These are phyloP conservation scores for Acropora tenuis DNA, from an alignment of 64 coral and sea anemone genomes.

Conservation along the genomic window DNA sequence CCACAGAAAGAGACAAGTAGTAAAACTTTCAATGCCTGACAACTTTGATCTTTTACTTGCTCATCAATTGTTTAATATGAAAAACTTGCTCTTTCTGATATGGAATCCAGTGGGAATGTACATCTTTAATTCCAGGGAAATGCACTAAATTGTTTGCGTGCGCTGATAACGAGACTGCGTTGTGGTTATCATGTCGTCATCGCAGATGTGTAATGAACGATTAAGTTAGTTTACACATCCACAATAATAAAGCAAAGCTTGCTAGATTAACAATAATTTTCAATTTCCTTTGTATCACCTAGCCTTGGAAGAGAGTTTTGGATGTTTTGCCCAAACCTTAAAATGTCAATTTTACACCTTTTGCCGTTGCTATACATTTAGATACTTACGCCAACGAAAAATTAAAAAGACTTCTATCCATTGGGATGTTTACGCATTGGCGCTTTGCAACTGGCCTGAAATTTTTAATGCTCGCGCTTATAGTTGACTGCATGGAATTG, in stretches of 20 bases:
- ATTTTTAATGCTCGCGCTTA: too few relatives aligned
- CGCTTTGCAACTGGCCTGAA: too few relatives aligned
- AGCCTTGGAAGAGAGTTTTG: neutral
- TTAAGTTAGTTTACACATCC: neutral
- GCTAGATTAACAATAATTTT: neutral
- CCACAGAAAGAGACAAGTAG: too few relatives aligned
- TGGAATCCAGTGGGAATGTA: neutral
- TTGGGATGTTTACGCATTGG: too few relatives aligned
- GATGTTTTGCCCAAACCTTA: neutral
- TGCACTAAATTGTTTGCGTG: neutral
- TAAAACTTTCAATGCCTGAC: too few relatives aligned
- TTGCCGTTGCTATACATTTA: too few relatives aligned
- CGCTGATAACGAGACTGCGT: neutral
- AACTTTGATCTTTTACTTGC: too few relatives aligned
- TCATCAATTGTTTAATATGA: neutral
- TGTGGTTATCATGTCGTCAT: neutral
- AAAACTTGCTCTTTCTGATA: neutral
- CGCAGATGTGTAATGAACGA: neutral
- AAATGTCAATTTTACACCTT: too few relatives aligned
- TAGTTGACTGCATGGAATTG: too few relatives aligned
- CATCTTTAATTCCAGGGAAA: neutral
- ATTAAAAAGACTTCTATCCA: too few relatives aligned
- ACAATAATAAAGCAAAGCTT: neutral
- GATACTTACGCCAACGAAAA: too few relatives aligned
- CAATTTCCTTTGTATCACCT: neutral